phyloP scores from a whole-genome alignment of 2,113 vertebrate genomes.

The Leptocoma aspasia region DNA sequence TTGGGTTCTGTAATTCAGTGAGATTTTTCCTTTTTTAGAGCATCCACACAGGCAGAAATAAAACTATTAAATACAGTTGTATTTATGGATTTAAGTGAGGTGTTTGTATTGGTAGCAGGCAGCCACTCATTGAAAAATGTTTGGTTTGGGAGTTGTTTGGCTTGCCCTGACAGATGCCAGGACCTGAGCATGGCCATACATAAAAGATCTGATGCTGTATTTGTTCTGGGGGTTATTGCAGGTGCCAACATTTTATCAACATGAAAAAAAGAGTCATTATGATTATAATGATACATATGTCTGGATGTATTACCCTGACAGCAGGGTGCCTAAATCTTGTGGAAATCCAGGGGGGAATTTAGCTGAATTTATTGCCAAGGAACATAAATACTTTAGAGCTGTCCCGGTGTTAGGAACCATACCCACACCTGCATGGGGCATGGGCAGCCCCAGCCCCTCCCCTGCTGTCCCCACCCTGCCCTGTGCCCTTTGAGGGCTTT shows the following conservation, averaged over 20 bases:
- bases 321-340: neutral
- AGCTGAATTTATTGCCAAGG: neutral
- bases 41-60: neutral
- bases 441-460: neutral
- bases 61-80: neutral
- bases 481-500: neutral
- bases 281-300: neutral
- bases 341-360: neutral
- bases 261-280: neutral
- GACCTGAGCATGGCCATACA: neutral
- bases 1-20: neutral
- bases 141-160: neutral
- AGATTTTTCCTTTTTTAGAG: neutral
- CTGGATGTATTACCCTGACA: neutral
- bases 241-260: neutral
- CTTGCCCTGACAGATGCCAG: neutral
- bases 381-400: neutral
- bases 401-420: neutral
- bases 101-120: neutral
- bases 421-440: neutral
- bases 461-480: neutral
- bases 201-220: neutral
- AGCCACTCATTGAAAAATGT: neutral
- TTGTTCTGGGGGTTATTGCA: neutral
- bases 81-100: neutral